Evolutionary conservation across 2,888 invertebrate species (phyloP).

Genomic region (Pyrocoelia pectoralis): DNA sequence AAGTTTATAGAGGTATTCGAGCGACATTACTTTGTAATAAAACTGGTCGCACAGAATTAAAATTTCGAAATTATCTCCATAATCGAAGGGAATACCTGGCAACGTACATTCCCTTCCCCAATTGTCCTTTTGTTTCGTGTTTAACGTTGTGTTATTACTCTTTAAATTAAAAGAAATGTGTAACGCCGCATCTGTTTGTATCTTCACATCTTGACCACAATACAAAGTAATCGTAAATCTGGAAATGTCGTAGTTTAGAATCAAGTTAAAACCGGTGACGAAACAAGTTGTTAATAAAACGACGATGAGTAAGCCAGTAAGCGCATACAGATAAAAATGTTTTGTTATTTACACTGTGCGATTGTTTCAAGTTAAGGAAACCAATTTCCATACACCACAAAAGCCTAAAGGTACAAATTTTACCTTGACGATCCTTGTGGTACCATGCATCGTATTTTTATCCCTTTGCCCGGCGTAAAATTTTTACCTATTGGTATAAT

Average conservation of each 20-base stretch:
- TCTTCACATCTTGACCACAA: not conserved
- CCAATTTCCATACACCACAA: conserved; percentile 3
- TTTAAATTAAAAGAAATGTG: not conserved
- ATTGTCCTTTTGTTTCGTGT: not conserved
- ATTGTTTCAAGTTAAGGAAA: not conserved
- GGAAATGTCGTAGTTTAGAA: not conserved
- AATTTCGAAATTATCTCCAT: conserved; percentile 6
- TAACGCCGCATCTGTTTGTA: conserved; percentile 3
- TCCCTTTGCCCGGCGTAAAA: conserved; percentile 10
- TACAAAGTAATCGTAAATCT: conserved; percentile 5
- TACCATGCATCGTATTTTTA: conserved; percentile 8
- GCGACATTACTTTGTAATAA: not conserved
- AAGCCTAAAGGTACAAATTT: conserved; percentile 7
- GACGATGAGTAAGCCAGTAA: not conserved
- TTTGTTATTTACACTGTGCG: not conserved
- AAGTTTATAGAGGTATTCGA: too few species aligned
- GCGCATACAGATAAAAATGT: not conserved
- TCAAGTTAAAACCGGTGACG: not conserved
- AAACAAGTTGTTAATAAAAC: not conserved
- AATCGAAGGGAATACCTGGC: conserved; percentile 10
- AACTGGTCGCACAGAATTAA: not conserved
- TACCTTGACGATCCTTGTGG: conserved; percentile 11
- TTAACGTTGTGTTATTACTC: not conserved
- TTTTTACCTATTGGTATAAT: conserved; percentile 11
- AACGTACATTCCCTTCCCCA: not conserved